Base-by-base conservation (phyloP, 2,888 invertebrate species). In the Margaritifera margaritifera region DNA sequence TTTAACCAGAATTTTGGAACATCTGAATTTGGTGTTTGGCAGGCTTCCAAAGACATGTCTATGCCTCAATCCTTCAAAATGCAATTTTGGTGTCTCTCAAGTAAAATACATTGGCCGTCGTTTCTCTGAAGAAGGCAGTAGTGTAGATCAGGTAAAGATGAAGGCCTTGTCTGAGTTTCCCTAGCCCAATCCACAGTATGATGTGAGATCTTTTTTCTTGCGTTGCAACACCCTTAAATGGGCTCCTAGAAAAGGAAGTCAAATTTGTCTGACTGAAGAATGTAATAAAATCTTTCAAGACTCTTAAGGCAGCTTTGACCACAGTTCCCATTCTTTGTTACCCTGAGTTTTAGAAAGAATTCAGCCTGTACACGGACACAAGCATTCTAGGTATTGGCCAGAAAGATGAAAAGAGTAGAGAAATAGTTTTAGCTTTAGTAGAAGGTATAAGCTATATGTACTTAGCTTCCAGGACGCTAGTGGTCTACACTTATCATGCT, bases 41-140 rank as follows among this genome's bases (percentile, higher is more conserved):
- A 67, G 72, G 53, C 68, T 80, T 19, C 56, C 71, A 20, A 53
- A 71, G 6, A 75, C 78, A 19, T n/a, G n/a, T n/a, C n/a, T n/a
- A n/a, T n/a, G n/a, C n/a, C n/a, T n/a, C n/a, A n/a, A n/a, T n/a
- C n/a, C n/a, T n/a, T 65, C 59, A n/a, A 77, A 80, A 62, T 79
- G 79, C 53, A 64, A 64, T 18, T 79, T 79, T 64, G 74, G 71
- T 2, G 60, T 70, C 6, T 61, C 63, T 15, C 54, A 72, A 22
- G 78, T 80, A 18, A 62, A 63, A 18, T 78, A 74, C 60, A 54
- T 79, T 15, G 79, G 80, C 2, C 77, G 79, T 53, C 64, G 62
- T 19, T 68, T 78, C 31, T 55, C 68, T 4, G 68, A 73, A 31
- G 62, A 76, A 24, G 78, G 79, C 22, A 59, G 78, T 15, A 8